These are phyloP conservation scores for Drosophila sturtevanti DNA, from an alignment of 1,140 invertebrate species.

Conservation along the genomic window DNA sequence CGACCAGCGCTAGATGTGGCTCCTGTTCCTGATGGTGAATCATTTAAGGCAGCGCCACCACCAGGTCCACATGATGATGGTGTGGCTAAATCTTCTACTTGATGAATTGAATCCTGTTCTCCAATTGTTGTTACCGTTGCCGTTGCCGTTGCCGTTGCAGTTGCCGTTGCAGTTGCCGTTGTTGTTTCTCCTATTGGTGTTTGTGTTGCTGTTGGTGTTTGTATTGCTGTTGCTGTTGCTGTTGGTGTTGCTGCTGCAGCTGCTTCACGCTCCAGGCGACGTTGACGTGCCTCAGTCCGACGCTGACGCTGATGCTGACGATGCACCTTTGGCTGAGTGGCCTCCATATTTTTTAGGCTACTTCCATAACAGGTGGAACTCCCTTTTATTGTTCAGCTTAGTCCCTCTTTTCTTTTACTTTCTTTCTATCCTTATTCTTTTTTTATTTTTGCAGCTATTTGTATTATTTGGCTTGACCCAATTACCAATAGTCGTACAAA, in stretches of 20 bases:
- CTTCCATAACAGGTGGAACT: conserved; percentile 74
- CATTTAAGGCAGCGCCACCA: conserved; percentile 50
- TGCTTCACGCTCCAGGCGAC: conserved; percentile 65
- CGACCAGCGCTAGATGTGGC: conserved; percentile 52
- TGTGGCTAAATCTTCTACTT: conserved; percentile 39
- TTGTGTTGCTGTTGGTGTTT: conserved; percentile 15
- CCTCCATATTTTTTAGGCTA: conserved; percentile 59
- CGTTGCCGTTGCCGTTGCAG: conserved; percentile 7
- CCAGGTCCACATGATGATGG: conserved; percentile 22
- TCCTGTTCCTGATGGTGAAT: conserved; percentile 34
- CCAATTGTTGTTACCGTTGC: background rate
- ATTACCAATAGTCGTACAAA: conserved; percentile 45
- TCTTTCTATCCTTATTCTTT: conserved; percentile 28
- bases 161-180: too few species aligned
- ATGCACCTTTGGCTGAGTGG: conserved; percentile 75
- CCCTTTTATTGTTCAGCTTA: conserved; percentile 37
- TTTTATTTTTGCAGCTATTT: conserved; percentile 14
- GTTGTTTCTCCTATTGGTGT: conserved; percentile 37
- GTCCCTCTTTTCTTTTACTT: conserved; percentile 37
- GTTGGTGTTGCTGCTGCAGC: conserved; percentile 42
- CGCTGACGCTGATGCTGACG: conserved; percentile 76
- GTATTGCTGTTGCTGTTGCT: conserved; percentile 27
- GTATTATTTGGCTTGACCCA: conserved; percentile 58
- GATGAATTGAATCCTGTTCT: conserved; percentile 22
- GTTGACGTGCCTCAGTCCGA: conserved; percentile 71